Percentiles rank a stretch among this genome's conserved stretches.
phyloP scores from a whole-genome alignment of 2,113 vertebrate genomes.

The Opisthocomus hoazin region DNA sequence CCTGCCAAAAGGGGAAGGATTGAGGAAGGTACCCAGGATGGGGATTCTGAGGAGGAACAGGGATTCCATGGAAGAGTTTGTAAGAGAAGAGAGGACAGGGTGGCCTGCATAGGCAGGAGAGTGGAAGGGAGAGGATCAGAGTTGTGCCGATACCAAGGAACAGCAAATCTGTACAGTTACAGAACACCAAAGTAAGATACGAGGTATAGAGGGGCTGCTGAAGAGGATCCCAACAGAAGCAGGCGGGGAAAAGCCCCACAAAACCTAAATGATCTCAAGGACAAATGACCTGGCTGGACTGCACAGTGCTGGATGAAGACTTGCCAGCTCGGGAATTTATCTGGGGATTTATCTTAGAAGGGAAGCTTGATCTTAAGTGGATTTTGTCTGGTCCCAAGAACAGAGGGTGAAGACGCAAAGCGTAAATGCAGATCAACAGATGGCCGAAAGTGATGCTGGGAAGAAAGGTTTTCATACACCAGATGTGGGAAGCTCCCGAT shows the following conservation, averaged over 20 bases:
- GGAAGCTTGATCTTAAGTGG: neutral
- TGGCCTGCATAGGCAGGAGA: neutral
- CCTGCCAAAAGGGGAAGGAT: neutral
- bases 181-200: neutral
- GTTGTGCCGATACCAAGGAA: neutral
- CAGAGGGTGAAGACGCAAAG: neutral
- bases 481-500: too few species aligned
- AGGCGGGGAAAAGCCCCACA: neutral
- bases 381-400: too few species aligned
- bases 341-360: neutral
- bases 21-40: too few species aligned
- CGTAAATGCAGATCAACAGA: neutral
- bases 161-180: neutral
- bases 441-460: neutral
- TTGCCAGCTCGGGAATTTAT: neutral
- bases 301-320: neutral
- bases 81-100: neutral
- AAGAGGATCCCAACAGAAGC: neutral
- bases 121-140: neutral
- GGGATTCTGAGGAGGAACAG: neutral
- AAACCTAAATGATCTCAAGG: neutral
- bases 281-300: neutral
- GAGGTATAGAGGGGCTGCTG: neutral
- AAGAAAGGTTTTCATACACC: neutral
- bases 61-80: neutral